Conservation (phyloP, 2,113 vertebrate species). For the Stegostoma tigrinum region DNA sequence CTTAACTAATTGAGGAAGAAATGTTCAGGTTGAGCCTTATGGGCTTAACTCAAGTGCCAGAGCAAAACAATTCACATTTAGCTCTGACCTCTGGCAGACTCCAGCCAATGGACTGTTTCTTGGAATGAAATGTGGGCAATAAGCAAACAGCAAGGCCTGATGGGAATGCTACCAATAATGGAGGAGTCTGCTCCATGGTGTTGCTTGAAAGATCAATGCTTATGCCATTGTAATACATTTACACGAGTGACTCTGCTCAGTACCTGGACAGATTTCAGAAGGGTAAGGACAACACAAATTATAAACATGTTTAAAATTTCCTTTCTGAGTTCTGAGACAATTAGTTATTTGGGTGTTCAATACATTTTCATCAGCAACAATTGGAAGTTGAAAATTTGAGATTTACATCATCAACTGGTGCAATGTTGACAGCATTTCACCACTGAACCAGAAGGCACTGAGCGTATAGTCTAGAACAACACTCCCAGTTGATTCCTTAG, state of each 20-base stretch:
- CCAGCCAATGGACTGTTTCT: neutral
- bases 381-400: neutral
- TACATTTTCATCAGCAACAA: neutral
- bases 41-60: neutral
- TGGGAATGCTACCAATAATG: neutral
- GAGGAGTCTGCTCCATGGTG: fast-evolving
- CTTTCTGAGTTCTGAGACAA: neutral
- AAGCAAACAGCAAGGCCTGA: neutral
- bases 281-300: neutral
- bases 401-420: neutral
- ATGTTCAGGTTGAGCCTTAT: neutral
- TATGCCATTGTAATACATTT: neutral
- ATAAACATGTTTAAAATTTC: neutral
- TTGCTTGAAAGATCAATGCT: neutral
- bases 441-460: neutral
- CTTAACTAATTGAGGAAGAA: neutral
- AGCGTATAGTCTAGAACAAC: no score
- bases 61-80: neutral
- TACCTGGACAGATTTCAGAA: neutral
- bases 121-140: neutral
- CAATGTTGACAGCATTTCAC: neutral
- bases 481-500: neutral
- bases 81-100: neutral
- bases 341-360: neutral
- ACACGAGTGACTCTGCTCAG: neutral